These are phyloP conservation scores for Thaumatotibia leucotreta DNA, from an alignment of 1,140 invertebrate genomes.

Conservation along the genomic window DNA sequence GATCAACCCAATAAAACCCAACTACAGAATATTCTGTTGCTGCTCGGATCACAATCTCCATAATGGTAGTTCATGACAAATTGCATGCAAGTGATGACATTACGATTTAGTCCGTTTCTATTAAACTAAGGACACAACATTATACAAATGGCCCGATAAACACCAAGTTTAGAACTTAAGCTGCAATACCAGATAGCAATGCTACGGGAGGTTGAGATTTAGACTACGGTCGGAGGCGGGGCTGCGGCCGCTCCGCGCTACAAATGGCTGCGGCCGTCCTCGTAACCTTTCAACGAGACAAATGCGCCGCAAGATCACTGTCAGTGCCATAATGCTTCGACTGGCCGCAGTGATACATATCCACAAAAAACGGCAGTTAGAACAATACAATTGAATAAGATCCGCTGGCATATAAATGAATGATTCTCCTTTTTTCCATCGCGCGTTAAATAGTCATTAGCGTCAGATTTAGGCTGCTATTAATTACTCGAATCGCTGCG, in stretches of 20 bases:
- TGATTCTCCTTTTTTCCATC: slow-evolving; percentile 30
- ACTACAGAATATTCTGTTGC: not conserved
- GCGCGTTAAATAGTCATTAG: slow-evolving; percentile 48
- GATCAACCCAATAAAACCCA: not conserved
- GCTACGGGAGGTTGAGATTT: not conserved
- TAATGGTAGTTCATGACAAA: not conserved
- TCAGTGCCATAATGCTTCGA: slow-evolving; percentile 33
- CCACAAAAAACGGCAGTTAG: slow-evolving; percentile 44
- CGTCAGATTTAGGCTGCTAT: slow-evolving; percentile 23
- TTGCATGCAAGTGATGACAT: not conserved
- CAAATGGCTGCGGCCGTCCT: slow-evolving; percentile 20
- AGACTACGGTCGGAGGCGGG: slow-evolving; percentile 24
- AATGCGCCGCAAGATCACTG: slow-evolving; percentile 35
- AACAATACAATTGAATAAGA: slow-evolving; percentile 39
- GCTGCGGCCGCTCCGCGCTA: slow-evolving; percentile 12
- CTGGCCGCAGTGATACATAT: slow-evolving; percentile 33
- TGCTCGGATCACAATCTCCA: not conserved
- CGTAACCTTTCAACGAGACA: slow-evolving; percentile 41
- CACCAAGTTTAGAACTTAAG: not conserved
- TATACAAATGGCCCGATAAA: not conserved
- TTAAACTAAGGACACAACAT: not conserved
- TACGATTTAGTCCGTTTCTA: slow-evolving; percentile 1
- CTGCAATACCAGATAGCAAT: slow-evolving; percentile 2
- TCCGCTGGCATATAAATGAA: slow-evolving; percentile 16
- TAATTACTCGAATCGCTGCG: slow-evolving; percentile 38